Evolutionary conservation across 2,113 vertebrate species (phyloP), one percentile per base, ranked within the genome.

Genomic region (Nothobranchius furzeri): DNA sequence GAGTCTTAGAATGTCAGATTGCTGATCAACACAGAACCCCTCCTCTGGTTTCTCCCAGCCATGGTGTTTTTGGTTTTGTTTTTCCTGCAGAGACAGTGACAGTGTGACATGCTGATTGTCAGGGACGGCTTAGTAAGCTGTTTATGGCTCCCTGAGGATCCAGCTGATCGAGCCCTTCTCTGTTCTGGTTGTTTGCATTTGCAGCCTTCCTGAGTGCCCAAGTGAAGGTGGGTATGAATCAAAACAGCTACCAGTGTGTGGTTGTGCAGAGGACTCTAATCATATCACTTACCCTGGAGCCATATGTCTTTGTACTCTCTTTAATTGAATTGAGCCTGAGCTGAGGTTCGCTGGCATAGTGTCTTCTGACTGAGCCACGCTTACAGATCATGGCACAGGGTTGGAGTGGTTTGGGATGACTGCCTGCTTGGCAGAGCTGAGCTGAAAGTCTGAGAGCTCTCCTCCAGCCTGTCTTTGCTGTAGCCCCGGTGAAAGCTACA

Each of bases 261-360:
- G 17, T 73, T 50, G 70, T 60, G 60, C 68, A 25, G 72, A 85
- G 64, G 59, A 76, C 73, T 86, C 85, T 93, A 92, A 93, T 91
- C 87, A 87, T 82, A 92, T 91, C 82, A 84, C 73, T 73, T 37
- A 63, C 75, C 80, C 75, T 69, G 53, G 45, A 84, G 83, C 86
- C 87, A 73, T 90, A 80, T 84, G 87, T 88, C 87, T 91, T 80
- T 80, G 77, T 87, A 86, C 87, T 91, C 87, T 76, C 73, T 85
- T 77, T 90, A 90, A 93, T 90, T 86, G 76, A 89, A 91, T 91
- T 89, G 81, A 59, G 64, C 55, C 55, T n/a, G 56, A 70, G 84
- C 88, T 82, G 81, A 83, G 84, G 87, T 86, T 89, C 86, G 84
- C 78, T 80, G 78, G 84, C 81, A 88, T 90, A 79, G 71, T 81